Conservation (phyloP, 1,140 invertebrate genomes). For the Globodera ellingtonae region DNA sequence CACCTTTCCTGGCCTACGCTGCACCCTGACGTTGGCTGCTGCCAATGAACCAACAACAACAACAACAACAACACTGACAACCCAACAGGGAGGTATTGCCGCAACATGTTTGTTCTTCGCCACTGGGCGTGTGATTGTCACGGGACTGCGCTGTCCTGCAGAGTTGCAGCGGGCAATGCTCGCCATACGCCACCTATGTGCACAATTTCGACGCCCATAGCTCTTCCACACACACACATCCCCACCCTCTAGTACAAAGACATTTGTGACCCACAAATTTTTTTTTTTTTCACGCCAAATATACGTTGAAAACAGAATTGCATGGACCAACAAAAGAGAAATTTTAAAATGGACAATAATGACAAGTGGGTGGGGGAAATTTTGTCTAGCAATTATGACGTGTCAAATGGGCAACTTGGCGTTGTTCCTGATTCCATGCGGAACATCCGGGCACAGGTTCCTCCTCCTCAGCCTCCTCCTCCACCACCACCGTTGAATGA, state of each 20-base stretch:
- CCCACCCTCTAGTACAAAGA: no score
- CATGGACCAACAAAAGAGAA: no score
- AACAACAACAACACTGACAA: background rate
- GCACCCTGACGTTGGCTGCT: background rate
- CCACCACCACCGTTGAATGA: no score
- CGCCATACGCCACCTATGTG: background rate
- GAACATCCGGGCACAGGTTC: background rate
- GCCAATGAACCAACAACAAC: no score
- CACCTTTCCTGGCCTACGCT: constrained; percentile 6
- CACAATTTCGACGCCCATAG: background rate
- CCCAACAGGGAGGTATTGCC: background rate
- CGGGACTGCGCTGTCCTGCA: background rate
- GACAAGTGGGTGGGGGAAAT: no score
- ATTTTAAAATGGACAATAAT: no score
- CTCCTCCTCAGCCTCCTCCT: no score
- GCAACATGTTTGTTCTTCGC: background rate
- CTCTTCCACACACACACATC: no score
- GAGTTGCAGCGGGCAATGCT: background rate
- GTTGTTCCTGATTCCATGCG: background rate
- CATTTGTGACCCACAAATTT: no score
- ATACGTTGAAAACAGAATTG: no score
- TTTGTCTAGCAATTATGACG: no score
- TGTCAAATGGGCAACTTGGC: background rate
- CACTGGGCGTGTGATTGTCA: background rate
- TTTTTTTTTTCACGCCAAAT: background rate